Conservation (phyloP, 2,888 invertebrate species). For the Chymomyza amoena region DNA sequence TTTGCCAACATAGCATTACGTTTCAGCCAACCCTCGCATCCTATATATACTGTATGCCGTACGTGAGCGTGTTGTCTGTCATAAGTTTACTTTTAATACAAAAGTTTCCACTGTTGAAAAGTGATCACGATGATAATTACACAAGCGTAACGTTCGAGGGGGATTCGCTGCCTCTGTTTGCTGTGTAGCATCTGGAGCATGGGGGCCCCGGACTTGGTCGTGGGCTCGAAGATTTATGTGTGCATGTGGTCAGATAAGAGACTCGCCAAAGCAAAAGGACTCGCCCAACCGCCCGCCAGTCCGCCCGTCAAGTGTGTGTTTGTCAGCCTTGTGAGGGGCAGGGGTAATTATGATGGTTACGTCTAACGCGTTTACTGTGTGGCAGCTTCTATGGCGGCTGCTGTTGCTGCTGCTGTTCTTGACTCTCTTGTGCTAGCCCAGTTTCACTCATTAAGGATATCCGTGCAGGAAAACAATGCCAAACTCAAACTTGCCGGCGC, state of each 20-base stretch:
- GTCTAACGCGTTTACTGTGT: neutral
- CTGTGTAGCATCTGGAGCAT: constrained; percentile 11
- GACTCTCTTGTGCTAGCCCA: constrained; percentile 57
- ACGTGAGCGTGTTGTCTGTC: constrained; percentile 52
- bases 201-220: neutral
- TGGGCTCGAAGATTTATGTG: constrained; percentile 60
- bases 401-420: constrained; percentile 22
- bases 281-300: too few species aligned
- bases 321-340: constrained; percentile 48
- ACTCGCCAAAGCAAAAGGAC: neutral
- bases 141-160: constrained; percentile 36
- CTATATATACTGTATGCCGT: too few species aligned
- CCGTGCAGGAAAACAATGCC: constrained; percentile 76
- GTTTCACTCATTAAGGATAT: constrained; percentile 77
- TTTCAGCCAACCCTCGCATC: neutral
- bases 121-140: constrained; percentile 73
- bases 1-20: too few species aligned
- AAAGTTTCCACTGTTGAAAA: constrained; percentile 68
- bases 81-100: constrained; percentile 72
- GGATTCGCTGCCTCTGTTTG: neutral
- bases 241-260: constrained; percentile 61
- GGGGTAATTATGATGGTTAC: constrained; percentile 50
- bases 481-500: constrained; percentile 53
- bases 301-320: constrained; percentile 64
- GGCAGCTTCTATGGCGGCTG: constrained; percentile 6